Evolutionary conservation across 2,113 vertebrate species (phyloP).

Genomic region (Phaethornis superciliosus): DNA sequence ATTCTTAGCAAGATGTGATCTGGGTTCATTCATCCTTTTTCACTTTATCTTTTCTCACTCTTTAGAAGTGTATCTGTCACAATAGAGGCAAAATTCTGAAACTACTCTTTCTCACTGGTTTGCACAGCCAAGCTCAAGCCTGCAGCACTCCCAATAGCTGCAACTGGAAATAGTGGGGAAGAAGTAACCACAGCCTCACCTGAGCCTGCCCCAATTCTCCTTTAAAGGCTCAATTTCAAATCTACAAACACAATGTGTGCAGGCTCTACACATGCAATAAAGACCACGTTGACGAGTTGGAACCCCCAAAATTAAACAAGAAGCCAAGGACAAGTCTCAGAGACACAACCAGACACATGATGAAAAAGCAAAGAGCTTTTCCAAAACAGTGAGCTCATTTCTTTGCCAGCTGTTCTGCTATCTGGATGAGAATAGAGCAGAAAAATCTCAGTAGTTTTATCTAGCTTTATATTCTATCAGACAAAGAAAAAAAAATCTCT

Average conservation of each 20-base stretch:
- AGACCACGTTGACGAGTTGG: background rate
- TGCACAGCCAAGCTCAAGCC: constrained; percentile 8
- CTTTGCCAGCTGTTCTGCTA: background rate
- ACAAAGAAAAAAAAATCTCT: background rate
- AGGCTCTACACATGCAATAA: background rate
- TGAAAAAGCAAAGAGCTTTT: background rate
- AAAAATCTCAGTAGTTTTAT: background rate
- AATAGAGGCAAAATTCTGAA: background rate
- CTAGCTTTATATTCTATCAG: background rate
- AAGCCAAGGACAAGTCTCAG: background rate
- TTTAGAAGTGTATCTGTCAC: background rate
- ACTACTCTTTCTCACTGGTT: background rate
- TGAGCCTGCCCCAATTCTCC: constrained; percentile 30
- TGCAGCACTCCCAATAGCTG: background rate
- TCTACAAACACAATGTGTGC: background rate
- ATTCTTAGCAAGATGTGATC: background rate
- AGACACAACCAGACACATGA: background rate
- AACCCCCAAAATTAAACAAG: background rate
- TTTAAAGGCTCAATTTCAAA: background rate
- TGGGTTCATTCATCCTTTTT: background rate
- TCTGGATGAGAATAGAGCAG: background rate
- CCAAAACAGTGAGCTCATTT: background rate
- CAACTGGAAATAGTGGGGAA: background rate
- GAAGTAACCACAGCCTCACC: constrained; percentile 14
- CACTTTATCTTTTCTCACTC: background rate